Conservation (phyloP, 1,140 invertebrate genomes). For the Drosophila pseudoobscura region DNA sequence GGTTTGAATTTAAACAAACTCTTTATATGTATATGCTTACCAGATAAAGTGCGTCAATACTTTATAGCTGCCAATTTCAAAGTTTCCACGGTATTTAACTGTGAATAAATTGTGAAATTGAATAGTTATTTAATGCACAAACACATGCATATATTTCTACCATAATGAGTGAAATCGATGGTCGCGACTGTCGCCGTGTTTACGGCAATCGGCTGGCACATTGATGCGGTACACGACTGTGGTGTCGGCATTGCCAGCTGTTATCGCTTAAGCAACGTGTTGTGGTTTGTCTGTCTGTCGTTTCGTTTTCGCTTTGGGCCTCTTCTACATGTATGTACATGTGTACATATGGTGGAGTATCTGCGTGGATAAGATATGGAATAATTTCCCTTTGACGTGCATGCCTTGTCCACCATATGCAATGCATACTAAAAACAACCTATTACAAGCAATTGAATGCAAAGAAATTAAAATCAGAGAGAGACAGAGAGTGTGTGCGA, state of each 20-base stretch:
- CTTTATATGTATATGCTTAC: too few relatives aligned
- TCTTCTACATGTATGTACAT: too few relatives aligned
- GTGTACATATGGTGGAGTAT: neutral
- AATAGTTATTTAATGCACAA: too few relatives aligned
- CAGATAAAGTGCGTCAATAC: too few relatives aligned
- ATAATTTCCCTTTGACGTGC: slow-evolving; percentile 7
- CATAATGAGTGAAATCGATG: too few relatives aligned
- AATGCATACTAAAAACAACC: too few relatives aligned
- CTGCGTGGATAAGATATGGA: slow-evolving; percentile 15
- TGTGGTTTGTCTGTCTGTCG: slow-evolving; percentile 20
- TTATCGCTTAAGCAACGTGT: slow-evolving; percentile 38
- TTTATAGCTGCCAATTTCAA: neutral
- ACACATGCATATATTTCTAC: too few relatives aligned
- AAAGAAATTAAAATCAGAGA: too few relatives aligned
- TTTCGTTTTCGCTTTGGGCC: neutral
- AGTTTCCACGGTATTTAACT: neutral
- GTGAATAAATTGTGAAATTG: neutral
- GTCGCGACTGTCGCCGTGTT: neutral
- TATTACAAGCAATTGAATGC: slow-evolving; percentile 1
- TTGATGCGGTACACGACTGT: slow-evolving; percentile 5
- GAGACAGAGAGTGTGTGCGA: too few relatives aligned
- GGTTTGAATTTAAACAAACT: too few relatives aligned
- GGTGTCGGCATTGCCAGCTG: slow-evolving; percentile 48
- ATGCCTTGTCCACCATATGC: slow-evolving; percentile 1
- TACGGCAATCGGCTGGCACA: slow-evolving; percentile 4